A percentile compares a stretch with the other conserved stretches of the same genome.
These are phyloP conservation scores for Toxonevra muliebris DNA, from an alignment of 2,888 invertebrate genomes.

Conservation along the genomic window DNA sequence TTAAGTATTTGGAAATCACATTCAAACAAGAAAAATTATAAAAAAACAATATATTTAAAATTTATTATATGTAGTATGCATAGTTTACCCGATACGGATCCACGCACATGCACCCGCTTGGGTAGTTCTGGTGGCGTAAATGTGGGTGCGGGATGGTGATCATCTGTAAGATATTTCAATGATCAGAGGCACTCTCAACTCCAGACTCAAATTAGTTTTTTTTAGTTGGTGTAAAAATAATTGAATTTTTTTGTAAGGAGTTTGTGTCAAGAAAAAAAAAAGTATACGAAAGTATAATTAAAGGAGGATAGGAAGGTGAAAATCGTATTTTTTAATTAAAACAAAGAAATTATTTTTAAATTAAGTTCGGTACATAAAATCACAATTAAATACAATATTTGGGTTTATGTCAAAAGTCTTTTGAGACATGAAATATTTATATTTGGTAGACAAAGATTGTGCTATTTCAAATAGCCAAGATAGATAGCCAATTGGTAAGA, in stretches of 20 bases:
- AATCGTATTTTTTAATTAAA: too few species aligned
- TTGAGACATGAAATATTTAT: too few species aligned
- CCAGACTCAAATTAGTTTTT: constrained; percentile 59
- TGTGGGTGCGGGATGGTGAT: constrained; percentile 96
- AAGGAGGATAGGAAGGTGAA: too few species aligned
- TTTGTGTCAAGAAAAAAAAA: not conserved
- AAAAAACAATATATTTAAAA: constrained; percentile 2
- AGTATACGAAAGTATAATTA: not conserved
- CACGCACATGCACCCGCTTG: constrained; percentile 98
- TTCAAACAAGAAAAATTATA: not conserved
- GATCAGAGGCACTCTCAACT: constrained; percentile 68
- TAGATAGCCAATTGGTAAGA: too few species aligned
- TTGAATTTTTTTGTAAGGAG: too few species aligned
- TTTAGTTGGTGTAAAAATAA: too few species aligned
- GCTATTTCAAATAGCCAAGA: too few species aligned
- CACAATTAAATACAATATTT: too few species aligned
- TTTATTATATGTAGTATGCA: constrained; percentile 5
- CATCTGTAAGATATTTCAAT: constrained; percentile 83
- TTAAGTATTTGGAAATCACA: not conserved
- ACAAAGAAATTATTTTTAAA: too few species aligned
- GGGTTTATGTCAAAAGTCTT: too few species aligned
- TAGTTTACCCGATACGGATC: constrained; percentile 70
- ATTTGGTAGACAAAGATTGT: too few species aligned
- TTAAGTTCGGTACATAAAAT: too few species aligned
- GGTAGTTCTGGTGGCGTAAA: constrained; percentile 99